Evolutionary conservation across 1,140 invertebrate species (phyloP), one percentile per base, ranked within the genome.

Genomic region (Brachionus manjavacas): DNA sequence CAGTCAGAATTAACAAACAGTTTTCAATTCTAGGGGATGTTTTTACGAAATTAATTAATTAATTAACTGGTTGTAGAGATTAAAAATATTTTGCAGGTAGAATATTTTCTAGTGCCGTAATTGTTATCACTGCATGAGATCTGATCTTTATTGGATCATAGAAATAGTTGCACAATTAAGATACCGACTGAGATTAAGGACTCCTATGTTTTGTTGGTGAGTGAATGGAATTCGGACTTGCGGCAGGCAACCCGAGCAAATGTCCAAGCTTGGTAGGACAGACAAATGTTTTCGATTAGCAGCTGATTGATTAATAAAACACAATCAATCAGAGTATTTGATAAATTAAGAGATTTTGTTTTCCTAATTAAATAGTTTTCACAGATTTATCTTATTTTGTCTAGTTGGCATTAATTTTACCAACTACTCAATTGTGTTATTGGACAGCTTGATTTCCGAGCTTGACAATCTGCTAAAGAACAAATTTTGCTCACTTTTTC

Each of bases 11-110:
- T 76, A 16, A 76, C 43, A 76, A 76, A 76, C 72, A 76, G 39
- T 76, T 76, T 76, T 76, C 68, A 46, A 49, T 76, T 76, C 41
- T 25, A 49, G 43, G 8, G 72, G 41, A 49, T 76, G 72, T 76
- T 76, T 76, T 76, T 76, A 76, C 68, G 72, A 76, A 76, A 76
- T 76, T 49, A 76, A 76, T 76, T 76, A 76, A 76, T 76, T 76
- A 76, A 76, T 76, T 76, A 76, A 76, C 20, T 74, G 35, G 35
- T 41, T 74, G 66, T 68, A 68, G 66, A 41, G 68, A 72, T 72
- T 72, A 72, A 31, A 68, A 74, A 74, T 46, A 16, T 25, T 23
- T 41, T 76, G 1, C 68, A 72, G 68, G 68, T 72, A 76, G 41
- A 76, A 49, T 49, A 76, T 25, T 23, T 49, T 41, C 6, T n/a